These are phyloP conservation scores for fruit fly (Drosophila melanogaster) DNA, from an alignment of 1,140 invertebrate species.

Conservation along the genomic window DNA sequence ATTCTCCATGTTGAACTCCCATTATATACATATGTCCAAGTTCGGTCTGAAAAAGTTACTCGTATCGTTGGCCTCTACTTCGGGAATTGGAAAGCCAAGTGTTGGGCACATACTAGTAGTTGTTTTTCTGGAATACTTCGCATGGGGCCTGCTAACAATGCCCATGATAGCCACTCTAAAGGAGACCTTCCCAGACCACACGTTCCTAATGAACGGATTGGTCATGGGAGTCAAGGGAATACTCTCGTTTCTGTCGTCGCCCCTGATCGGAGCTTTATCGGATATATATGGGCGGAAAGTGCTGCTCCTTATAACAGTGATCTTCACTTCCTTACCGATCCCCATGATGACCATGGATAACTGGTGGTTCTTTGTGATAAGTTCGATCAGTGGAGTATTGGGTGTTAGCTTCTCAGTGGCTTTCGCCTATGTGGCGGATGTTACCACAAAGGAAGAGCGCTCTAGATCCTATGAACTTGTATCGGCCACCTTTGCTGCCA, in stretches of 20 bases:
- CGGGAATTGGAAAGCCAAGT: slow-evolving; percentile 95
- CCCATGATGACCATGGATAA: slow-evolving; percentile 99
- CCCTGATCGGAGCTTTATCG: slow-evolving; percentile 97
- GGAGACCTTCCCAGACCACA: slow-evolving; percentile 98
- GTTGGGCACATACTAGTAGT: slow-evolving; percentile 99
- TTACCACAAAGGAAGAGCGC: slow-evolving; percentile 97
- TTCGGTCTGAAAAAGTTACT: neutral
- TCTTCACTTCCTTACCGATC: slow-evolving; percentile 99
- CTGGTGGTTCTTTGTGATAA: slow-evolving; percentile 99
- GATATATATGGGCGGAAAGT: slow-evolving; percentile 99
- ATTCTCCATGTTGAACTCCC: neutral
- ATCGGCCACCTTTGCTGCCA: slow-evolving; percentile 99
- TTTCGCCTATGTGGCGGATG: slow-evolving; percentile 99
- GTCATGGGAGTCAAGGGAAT: slow-evolving; percentile 99
- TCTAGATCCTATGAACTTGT: slow-evolving; percentile 98
- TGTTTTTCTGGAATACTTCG: slow-evolving; percentile 99
- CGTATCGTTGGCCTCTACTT: slow-evolving; percentile 75
- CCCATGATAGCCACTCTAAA: slow-evolving; percentile 98
- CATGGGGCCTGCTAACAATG: slow-evolving; percentile 99
- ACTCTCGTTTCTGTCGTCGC: slow-evolving; percentile 98
- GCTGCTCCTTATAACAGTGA: slow-evolving; percentile 98
- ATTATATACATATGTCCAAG: slow-evolving; percentile 1
- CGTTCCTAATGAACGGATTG: slow-evolving; percentile 99
- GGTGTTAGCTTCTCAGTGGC: slow-evolving; percentile 99
- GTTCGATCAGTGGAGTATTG: slow-evolving; percentile 98